Evolutionary conservation across 2,113 vertebrate species (phyloP).

Genomic region (Trogon melanurus): DNA sequence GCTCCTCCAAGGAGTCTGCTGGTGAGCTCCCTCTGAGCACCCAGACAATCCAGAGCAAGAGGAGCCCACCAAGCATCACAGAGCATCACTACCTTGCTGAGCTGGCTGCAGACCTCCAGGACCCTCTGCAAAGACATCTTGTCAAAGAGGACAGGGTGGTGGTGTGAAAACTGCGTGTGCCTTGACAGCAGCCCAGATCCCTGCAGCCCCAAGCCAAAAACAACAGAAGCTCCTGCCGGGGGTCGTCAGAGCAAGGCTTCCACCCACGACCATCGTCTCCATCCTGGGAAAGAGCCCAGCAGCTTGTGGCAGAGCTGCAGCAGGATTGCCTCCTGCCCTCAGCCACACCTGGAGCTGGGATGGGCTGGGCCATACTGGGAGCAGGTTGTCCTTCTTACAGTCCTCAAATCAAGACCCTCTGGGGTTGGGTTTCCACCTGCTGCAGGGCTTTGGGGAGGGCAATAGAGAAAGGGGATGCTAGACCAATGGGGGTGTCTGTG

Average conservation of each 20-base stretch:
- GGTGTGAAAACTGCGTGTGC: neutral
- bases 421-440: neutral
- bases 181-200: neutral
- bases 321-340: neutral
- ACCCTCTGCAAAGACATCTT: neutral
- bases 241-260: neutral
- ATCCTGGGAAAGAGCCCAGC: neutral
- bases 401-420: neutral
- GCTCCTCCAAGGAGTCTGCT: neutral
- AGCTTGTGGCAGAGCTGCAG: neutral
- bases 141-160: accelerated
- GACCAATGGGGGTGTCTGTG: neutral
- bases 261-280: accelerated
- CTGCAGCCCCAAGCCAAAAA: neutral
- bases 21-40: neutral
- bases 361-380: neutral
- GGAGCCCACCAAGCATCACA: neutral
- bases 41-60: accelerated
- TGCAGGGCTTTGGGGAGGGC: neutral
- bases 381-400: neutral
- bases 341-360: neutral
- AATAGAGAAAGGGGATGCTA: neutral
- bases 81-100: accelerated
- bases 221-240: neutral
- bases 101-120: neutral